Base-by-base conservation (phyloP, 2,797 vertebrate genomes). In the Triplophysa bombifrons region DNA sequence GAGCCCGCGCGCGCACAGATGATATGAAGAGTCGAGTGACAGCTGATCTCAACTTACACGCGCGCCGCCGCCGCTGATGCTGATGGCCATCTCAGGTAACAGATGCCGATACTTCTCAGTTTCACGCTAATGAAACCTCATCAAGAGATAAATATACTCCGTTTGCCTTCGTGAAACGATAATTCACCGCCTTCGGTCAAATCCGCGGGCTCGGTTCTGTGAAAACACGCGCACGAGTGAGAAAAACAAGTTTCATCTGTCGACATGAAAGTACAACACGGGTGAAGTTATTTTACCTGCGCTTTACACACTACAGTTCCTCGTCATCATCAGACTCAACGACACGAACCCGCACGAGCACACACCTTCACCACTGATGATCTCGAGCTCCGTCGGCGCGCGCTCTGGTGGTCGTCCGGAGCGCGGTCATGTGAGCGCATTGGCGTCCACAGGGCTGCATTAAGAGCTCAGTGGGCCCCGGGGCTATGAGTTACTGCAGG, bases 81-180 rank as follows among this genome's bases (percentile, higher is more conserved):
- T 76, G 74, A 67, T 63, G 14, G 78, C 81, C 81, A 78, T 85
- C 78, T 83, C 84, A 75, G 74, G 78, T 85, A 74, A 71, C 74
- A 27, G 69, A 48, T 27, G 68, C 58, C 41, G 76, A 55, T 66
- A n/a, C 74, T 76, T 76, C 73, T 55, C 74, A 46, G 51, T 76
- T 67, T 76, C 51, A 67, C 64, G 38, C 74, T 8, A 41, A 19
- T 30, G 48, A 19, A 60, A 11, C 74, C 14, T n/a, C 34, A 67
- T 46, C 17, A 1, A 63, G n/a, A 27, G 46, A 16, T 64, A 20
- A 74, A 74, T 8, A 22, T 53, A 10, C 34, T 8, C 10, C 7
- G 12, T 13, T 5, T 50, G 46, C 46, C 12, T 16, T 17, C 14
- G 3, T 50, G 13, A 14, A 16, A 50, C 14, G 14, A 50, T 50